These are phyloP conservation scores for Eclectus roratus DNA, from an alignment of 2,113 vertebrate genomes.

Conservation along the genomic window DNA sequence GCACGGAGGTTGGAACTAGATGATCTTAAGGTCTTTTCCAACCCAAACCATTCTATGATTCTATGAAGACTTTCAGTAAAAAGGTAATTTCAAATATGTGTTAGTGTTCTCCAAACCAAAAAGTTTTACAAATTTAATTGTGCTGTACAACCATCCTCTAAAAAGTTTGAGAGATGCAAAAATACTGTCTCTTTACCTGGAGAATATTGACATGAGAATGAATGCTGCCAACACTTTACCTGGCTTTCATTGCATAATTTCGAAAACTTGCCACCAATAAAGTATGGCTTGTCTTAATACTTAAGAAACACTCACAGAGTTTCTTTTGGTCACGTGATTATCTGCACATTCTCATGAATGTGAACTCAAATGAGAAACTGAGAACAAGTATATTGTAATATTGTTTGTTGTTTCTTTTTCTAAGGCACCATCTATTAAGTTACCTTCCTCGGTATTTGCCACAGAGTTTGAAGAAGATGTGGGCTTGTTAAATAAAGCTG, in stretches of 20 bases:
- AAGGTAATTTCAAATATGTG: not conserved
- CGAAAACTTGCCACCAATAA: not conserved
- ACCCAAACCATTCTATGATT: not conserved
- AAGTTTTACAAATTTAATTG: not conserved
- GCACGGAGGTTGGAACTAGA: not conserved
- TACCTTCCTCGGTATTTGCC: constrained; percentile 97
- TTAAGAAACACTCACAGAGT: not conserved
- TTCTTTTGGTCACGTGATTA: not conserved
- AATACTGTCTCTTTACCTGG: not conserved
- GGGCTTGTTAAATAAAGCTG: constrained; percentile 96
- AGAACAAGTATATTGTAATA: not conserved
- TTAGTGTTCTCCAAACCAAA: not conserved
- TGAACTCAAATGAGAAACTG: not conserved
- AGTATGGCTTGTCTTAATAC: not conserved
- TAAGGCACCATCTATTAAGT: constrained; percentile 83
- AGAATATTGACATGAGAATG: not conserved
- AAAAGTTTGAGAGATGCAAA: not conserved
- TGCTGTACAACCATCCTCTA: not conserved
- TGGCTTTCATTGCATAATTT: not conserved
- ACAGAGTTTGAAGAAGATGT: constrained; percentile 96
- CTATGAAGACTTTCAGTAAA: not conserved
- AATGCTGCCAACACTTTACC: not conserved
- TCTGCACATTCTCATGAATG: not conserved
- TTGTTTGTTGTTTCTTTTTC: not conserved
- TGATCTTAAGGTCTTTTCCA: not conserved